These are phyloP conservation scores for Diprion similis DNA, from an alignment of 1,140 invertebrate genomes.

Conservation along the genomic window DNA sequence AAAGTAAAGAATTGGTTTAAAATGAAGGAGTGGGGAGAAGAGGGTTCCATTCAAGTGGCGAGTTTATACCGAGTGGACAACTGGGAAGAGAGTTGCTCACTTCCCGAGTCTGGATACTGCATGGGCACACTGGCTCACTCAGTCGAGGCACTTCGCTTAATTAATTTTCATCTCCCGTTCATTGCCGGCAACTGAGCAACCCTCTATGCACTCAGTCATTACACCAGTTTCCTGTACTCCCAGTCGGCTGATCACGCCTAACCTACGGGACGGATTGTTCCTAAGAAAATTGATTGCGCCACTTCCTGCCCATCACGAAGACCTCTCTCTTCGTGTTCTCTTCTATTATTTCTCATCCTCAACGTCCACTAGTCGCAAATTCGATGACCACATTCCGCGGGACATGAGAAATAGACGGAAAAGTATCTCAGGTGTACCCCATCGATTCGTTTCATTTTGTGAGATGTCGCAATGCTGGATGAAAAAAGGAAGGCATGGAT, in stretches of 20 bases:
- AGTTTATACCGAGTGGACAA: not conserved
- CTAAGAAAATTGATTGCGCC: not conserved
- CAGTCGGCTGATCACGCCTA: not conserved
- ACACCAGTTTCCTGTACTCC: not conserved
- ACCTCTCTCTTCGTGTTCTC: too few relatives aligned
- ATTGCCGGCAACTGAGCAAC: conserved; percentile 1
- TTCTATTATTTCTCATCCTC: too few relatives aligned
- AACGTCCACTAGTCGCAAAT: too few relatives aligned
- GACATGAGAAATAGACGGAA: too few relatives aligned
- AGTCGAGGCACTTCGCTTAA: not conserved
- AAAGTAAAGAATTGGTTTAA: not conserved
- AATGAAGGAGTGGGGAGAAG: not conserved
- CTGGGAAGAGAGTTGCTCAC: not conserved
- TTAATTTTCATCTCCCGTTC: conserved; percentile 5
- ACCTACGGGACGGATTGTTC: not conserved
- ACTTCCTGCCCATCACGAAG: too few relatives aligned
- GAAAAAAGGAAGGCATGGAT: too few relatives aligned
- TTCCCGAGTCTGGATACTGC: not conserved
- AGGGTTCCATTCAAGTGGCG: not conserved
- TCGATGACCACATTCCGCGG: too few relatives aligned
- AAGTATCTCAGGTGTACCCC: too few relatives aligned
- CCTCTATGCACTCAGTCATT: not conserved
- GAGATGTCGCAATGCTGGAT: too few relatives aligned
- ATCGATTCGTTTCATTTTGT: too few relatives aligned
- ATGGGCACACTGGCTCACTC: not conserved